These are phyloP conservation scores for Gryllus longicercus DNA, from an alignment of 2,888 invertebrate species.

Conservation along the genomic window DNA sequence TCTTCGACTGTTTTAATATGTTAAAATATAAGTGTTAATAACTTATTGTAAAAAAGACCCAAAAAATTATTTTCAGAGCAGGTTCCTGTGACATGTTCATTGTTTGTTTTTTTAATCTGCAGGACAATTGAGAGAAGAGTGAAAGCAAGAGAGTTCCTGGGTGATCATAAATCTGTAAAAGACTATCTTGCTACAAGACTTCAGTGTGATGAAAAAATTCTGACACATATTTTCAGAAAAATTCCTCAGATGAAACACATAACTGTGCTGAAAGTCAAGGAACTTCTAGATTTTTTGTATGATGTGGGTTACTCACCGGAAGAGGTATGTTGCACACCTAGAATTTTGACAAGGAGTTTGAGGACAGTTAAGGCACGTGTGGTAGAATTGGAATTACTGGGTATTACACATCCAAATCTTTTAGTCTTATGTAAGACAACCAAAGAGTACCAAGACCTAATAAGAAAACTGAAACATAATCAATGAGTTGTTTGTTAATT, in stretches of 20 bases:
- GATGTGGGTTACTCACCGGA: constrained; percentile 53
- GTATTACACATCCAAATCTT: constrained; percentile 52
- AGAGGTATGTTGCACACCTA: constrained; percentile 55
- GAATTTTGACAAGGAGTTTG: constrained; percentile 56
- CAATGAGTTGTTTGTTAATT: no score
- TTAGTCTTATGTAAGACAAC: constrained; percentile 57
- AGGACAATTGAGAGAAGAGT: constrained; percentile 46
- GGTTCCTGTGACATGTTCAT: no score
- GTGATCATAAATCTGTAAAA: constrained; percentile 50
- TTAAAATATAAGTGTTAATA: no score
- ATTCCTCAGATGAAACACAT: constrained; percentile 55
- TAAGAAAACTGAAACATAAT: no score
- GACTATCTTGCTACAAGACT: constrained; percentile 56
- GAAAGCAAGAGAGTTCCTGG: constrained; percentile 51
- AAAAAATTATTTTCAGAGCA: no score
- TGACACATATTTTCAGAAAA: constrained; percentile 53
- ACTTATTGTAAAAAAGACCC: no score
- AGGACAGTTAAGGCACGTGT: constrained; percentile 56
- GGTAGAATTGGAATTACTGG: constrained; percentile 50
- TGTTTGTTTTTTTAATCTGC: constrained; percentile 30
- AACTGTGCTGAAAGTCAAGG: constrained; percentile 58
- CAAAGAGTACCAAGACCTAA: constrained; percentile 46
- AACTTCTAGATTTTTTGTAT: constrained; percentile 57
- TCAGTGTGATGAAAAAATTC: constrained; percentile 48
- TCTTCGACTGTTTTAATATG: no score